These are phyloP conservation scores for Enteromius unitaeniatus DNA, from an alignment of 2,797 vertebrate species.

Conservation along the genomic window DNA sequence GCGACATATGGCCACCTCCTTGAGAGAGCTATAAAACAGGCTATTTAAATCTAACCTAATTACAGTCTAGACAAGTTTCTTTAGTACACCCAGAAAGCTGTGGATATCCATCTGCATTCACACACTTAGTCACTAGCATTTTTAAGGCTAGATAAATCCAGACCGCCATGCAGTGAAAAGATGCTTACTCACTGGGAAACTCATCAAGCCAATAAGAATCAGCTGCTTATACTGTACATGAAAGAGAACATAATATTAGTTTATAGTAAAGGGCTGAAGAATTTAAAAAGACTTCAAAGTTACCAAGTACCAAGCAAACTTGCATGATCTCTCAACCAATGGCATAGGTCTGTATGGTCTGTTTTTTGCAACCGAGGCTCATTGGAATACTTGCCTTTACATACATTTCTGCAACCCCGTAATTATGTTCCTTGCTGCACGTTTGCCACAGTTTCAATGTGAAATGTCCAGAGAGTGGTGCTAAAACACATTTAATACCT, in stretches of 20 bases:
- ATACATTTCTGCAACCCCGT: too few species aligned
- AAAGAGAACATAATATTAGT: slow-evolving; percentile 23
- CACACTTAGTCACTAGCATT: slow-evolving; percentile 55
- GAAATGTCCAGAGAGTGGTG: too few species aligned
- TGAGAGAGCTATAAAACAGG: slow-evolving; percentile 67
- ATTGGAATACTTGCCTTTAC: too few species aligned
- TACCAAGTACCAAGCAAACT: neutral
- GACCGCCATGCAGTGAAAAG: slow-evolving; percentile 44
- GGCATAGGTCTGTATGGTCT: neutral
- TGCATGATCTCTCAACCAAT: neutral
- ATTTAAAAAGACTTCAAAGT: slow-evolving; percentile 4
- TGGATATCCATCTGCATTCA: slow-evolving; percentile 63
- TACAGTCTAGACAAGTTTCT: slow-evolving; percentile 73
- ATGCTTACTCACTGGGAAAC: slow-evolving; percentile 60
- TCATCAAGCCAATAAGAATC: slow-evolving; percentile 36
- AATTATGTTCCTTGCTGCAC: too few species aligned
- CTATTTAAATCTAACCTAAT: slow-evolving; percentile 72
- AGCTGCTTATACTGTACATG: slow-evolving; percentile 36
- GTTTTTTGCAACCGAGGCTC: neutral
- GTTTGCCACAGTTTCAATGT: too few species aligned
- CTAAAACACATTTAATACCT: too few species aligned
- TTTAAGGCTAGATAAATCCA: slow-evolving; percentile 46
- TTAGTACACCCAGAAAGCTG: slow-evolving; percentile 64
- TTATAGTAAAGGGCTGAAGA: neutral
- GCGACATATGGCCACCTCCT: slow-evolving; percentile 71